Base-by-base conservation (phyloP, 2,113 vertebrate species). In the Petrocephalus microphthalmus region DNA sequence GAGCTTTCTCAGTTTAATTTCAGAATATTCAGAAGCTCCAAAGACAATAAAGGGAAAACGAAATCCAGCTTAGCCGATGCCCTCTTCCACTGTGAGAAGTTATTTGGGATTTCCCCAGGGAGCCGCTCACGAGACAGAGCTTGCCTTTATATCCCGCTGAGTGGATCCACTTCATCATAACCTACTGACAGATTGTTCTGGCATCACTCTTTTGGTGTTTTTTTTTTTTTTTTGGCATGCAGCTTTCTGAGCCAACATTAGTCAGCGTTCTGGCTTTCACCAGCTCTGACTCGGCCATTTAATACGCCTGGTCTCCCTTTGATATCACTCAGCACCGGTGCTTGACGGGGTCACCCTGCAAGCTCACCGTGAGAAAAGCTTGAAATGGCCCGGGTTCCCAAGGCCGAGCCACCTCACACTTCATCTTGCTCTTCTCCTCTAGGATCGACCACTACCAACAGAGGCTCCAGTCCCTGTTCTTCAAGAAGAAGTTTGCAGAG, bases 371-470 rank as follows among this genome's bases (percentile, higher is more conserved):
- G 57, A 42, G 53, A 84, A 84, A 87, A 33, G 57, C 37, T 54
- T 54, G 25, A 29, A 67, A 67, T 42, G 47, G 49, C 52, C 89
- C 89, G 87, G 82, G 89, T 54, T 88, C 90, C 90, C 87, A 90
- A 90, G 90, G 83, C 84, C 45, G 85, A 89, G 87, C 82, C 67
- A 74, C 71, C 71, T 78, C 71, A 78, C 71, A 7, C 33, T 42
- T 78, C 33, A 33, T 42, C 29, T 78, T n/a, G 1, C 49, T 86
- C 85, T 33, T 67, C 33, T 54, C 89, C 54, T 51, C 19, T 92
- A 99, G 97, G 94, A 99, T 99, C 10, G 97, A 98, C 93, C 98
- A 99, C 92, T 99, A 98, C 90, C 97, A 98, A 90, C 98, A 99
- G 87, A 93, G 97, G n/a, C 95, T 99, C 11, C 98, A 99, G 92